A percentile compares a stretch with the other conserved stretches of the same genome.
Conservation (phyloP, 2,888 invertebrate genomes). For the Abrostola tripartita region DNA sequence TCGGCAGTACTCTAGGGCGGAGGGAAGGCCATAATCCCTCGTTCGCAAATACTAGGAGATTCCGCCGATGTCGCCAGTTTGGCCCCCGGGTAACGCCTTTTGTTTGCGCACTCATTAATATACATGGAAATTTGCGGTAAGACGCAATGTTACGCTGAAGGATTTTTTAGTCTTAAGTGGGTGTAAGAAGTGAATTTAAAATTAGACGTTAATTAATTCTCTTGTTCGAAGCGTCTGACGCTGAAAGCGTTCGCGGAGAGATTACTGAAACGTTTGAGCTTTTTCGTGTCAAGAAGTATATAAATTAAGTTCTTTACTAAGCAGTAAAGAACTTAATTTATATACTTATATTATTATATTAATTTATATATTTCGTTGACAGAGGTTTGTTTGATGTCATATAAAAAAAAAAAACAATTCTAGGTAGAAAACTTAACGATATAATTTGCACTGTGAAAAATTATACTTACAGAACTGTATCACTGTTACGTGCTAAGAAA, state of each 20-base stretch:
- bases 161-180: constrained; percentile 50
- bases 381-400: too few relatives aligned
- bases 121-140: constrained; percentile 64
- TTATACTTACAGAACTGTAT: too few relatives aligned
- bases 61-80: constrained; percentile 71
- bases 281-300: neutral
- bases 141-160: constrained; percentile 44
- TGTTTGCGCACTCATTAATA: constrained; percentile 76
- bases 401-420: too few relatives aligned
- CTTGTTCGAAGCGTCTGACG: constrained; percentile 17
- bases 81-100: constrained; percentile 61
- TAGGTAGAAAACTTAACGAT: too few relatives aligned
- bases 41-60: constrained; percentile 79
- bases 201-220: constrained; percentile 32
- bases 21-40: constrained; percentile 80
- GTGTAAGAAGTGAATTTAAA: constrained; percentile 38
- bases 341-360: too few relatives aligned
- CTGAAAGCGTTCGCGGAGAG: neutral
- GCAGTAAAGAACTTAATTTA: too few relatives aligned
- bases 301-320: too few relatives aligned
- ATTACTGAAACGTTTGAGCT: constrained; percentile 3
- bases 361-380: too few relatives aligned
- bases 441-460: too few relatives aligned
- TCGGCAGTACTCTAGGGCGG: constrained; percentile 66
- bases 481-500: too few relatives aligned